Conservation (phyloP, 2,797 vertebrate genomes). For the Ficedula albicollis region DNA sequence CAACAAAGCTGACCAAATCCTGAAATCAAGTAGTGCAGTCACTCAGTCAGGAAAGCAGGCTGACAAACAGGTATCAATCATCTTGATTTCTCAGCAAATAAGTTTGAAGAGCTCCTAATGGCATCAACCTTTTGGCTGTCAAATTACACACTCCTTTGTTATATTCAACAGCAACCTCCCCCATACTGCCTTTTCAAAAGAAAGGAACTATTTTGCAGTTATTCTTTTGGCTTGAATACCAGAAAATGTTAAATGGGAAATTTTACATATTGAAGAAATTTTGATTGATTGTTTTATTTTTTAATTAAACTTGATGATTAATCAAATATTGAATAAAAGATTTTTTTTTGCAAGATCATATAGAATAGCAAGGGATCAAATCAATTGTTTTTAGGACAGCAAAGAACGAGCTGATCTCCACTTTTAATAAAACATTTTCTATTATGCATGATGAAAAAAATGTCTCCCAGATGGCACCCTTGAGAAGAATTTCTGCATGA, state of each 20-base stretch:
- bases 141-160: constrained; percentile 6
- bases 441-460: background rate
- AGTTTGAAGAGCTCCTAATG: constrained; percentile 30
- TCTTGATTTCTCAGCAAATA: constrained; percentile 44
- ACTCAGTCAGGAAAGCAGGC: background rate
- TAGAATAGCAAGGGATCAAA: background rate
- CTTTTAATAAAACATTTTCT: background rate
- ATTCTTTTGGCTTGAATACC: background rate
- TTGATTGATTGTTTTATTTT: background rate
- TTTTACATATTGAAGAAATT: background rate
- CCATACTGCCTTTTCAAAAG: background rate
- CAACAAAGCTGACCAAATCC: background rate
- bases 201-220: background rate
- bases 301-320: background rate
- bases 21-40: constrained; percentile 5
- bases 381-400: background rate
- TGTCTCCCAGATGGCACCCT: background rate
- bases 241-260: background rate
- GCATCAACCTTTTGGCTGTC: background rate
- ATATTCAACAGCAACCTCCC: background rate
- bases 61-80: constrained; percentile 3
- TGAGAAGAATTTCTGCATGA: background rate
- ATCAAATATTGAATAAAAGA: background rate
- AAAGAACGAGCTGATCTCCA: background rate
- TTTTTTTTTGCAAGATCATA: background rate